Conservation (phyloP, 2,888 invertebrate species). For the Drosophila ustulata region DNA sequence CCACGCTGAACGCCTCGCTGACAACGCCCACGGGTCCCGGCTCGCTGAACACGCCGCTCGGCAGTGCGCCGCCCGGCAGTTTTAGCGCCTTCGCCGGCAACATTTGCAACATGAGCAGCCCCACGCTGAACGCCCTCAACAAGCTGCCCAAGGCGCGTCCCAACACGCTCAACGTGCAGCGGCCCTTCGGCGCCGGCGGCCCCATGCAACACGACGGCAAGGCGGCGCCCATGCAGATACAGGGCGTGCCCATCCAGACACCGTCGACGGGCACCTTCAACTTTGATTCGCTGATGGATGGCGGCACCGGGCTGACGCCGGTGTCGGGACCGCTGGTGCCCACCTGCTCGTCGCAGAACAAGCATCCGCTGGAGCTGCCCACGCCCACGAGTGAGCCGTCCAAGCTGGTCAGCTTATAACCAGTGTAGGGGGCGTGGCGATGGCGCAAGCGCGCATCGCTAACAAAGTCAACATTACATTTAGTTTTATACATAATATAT, state of each 20-base stretch:
- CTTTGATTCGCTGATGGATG: slow-evolving; percentile 96
- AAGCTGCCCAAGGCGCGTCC: slow-evolving; percentile 87
- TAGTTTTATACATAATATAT: slow-evolving; percentile 46
- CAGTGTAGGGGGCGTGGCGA: slow-evolving; percentile 72
- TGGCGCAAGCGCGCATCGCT: slow-evolving; percentile 31
- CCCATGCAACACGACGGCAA: slow-evolving; percentile 65
- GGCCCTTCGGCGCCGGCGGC: slow-evolving; percentile 86
- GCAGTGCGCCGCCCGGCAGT: slow-evolving; percentile 75
- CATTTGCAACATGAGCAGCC: slow-evolving; percentile 57
- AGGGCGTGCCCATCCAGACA: slow-evolving; percentile 93
- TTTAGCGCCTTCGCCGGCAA: slow-evolving; percentile 55
- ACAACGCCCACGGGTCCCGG: slow-evolving; percentile 80
- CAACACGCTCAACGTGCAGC: slow-evolving; percentile 89
- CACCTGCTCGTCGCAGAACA: slow-evolving; percentile 90
- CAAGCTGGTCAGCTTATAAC: slow-evolving; percentile 94
- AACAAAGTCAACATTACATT: slow-evolving; percentile 70
- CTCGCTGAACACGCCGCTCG: slow-evolving; percentile 84
- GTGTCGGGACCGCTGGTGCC: slow-evolving; percentile 90
- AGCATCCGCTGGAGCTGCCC: slow-evolving; percentile 89
- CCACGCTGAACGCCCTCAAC: slow-evolving; percentile 65
- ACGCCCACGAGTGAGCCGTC: slow-evolving; percentile 91
- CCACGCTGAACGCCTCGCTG: slow-evolving; percentile 80
- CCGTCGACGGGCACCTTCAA: slow-evolving; percentile 95
- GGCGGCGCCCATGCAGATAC: slow-evolving; percentile 87
- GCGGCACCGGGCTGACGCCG: slow-evolving; percentile 96